A percentile compares a stretch with the other conserved stretches of the same genome.
Evolutionary conservation across 92 coral and sea anemone species (phyloP).

Genomic region (Actinernus sp.): DNA sequence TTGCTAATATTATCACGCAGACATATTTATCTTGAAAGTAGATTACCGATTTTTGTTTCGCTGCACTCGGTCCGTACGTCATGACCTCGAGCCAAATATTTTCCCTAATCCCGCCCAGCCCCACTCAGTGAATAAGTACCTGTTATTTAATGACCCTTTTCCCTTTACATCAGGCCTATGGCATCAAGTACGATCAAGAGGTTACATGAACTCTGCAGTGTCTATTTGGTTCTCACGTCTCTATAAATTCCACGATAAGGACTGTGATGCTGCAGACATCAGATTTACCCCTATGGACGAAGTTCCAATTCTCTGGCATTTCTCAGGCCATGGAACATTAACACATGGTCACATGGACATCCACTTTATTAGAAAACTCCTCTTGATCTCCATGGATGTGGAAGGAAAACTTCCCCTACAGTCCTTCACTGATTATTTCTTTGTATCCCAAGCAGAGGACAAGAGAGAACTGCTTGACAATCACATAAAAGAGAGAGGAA

Average conservation of each 20-base stretch:
- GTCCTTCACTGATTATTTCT: slow-evolving; percentile 61
- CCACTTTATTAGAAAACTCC: slow-evolving; percentile 62
- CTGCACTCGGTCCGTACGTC: too few species aligned
- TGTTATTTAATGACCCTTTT: too few species aligned
- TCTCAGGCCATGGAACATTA: slow-evolving; percentile 81
- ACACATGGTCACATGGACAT: slow-evolving; percentile 93
- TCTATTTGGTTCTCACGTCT: slow-evolving; percentile 95
- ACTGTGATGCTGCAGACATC: slow-evolving; percentile 59
- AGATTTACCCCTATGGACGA: slow-evolving; percentile 76
- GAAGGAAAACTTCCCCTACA: slow-evolving; percentile 72
- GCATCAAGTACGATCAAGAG: slow-evolving; percentile 97
- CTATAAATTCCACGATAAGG: slow-evolving; percentile 60
- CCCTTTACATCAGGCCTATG: slow-evolving; percentile 69
- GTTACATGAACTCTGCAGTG: slow-evolving; percentile 94
- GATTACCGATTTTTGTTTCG: background rate
- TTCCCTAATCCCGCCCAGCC: slow-evolving; percentile 77
- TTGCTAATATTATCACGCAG: too few species aligned
- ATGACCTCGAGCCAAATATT: too few species aligned
- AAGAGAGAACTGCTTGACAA: slow-evolving; percentile 55
- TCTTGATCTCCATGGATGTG: slow-evolving; percentile 73
- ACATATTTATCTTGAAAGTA: too few species aligned
- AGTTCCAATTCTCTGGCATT: slow-evolving; percentile 82
- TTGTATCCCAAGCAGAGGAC: slow-evolving; percentile 41
- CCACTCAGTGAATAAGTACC: slow-evolving; percentile 83
- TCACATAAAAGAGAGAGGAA: slow-evolving; percentile 63